These are phyloP conservation scores for Ochlodes sylvanus DNA, from an alignment of 2,888 invertebrate genomes.

Conservation along the genomic window DNA sequence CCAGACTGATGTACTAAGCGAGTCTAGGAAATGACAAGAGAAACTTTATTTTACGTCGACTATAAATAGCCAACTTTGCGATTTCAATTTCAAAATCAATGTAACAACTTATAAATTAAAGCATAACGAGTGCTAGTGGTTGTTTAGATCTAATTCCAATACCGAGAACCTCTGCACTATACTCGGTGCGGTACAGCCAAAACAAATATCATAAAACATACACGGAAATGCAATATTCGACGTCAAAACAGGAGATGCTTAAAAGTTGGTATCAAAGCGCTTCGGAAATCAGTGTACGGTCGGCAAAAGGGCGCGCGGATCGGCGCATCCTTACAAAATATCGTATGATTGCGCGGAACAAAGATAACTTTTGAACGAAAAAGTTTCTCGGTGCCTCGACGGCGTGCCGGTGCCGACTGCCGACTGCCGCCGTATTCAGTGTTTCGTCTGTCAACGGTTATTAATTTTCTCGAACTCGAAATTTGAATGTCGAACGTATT, in stretches of 20 bases:
- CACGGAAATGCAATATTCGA: constrained; percentile 78
- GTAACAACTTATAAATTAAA: constrained; percentile 13
- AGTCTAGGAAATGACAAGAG: no score
- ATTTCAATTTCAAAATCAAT: constrained; percentile 19
- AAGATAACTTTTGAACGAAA: constrained; percentile 73
- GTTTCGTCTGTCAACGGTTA: constrained; percentile 50
- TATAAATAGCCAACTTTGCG: background rate
- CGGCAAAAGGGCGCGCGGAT: constrained; percentile 66
- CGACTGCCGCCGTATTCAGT: constrained; percentile 9
- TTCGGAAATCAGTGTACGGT: constrained; percentile 79
- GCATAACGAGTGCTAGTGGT: background rate
- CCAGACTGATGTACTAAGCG: no score
- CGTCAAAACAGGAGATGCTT: constrained; percentile 75
- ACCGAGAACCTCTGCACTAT: constrained; percentile 50
- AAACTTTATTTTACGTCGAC: no score
- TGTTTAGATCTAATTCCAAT: constrained; percentile 50
- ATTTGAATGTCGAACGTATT: constrained; percentile 45
- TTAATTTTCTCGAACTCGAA: constrained; percentile 52
- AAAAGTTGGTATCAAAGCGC: constrained; percentile 82
- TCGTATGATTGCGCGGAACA: constrained; percentile 72
- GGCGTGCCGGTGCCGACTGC: background rate
- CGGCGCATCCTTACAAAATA: constrained; percentile 81
- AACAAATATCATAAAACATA: constrained; percentile 72
- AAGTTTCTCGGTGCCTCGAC: constrained; percentile 63
- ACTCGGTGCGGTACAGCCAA: constrained; percentile 47